Base-by-base conservation (phyloP, 2,113 vertebrate genomes). In the Etheostoma cragini region DNA sequence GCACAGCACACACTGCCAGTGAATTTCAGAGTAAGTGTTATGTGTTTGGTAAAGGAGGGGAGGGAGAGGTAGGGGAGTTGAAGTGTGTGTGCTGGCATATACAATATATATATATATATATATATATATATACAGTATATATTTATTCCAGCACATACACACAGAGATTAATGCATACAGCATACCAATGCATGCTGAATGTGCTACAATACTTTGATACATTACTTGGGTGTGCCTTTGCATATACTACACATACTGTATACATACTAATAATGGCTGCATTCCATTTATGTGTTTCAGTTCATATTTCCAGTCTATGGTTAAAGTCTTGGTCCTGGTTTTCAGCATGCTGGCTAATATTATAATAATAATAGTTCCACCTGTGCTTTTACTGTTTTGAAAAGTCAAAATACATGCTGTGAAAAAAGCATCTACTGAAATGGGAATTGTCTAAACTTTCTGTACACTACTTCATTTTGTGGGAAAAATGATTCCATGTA, bases 1-100 rank as follows among this genome's bases (percentile, higher is more conserved):
- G 91, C 93, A 94, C 89, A 85, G 85, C 84, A 79, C 89, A 88
- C 74, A 89, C 84, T 65, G 84, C 82, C 89, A 87, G 78, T 70
- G 80, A 73, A 87, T 88, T 91, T 74, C n/a, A 76, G 78, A 92
- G 89, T 85, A 91, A 93, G 81, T 84, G 87, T 84, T 88, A 78
- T 80, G 73, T 79, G 89, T 79, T 88, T 84, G 85, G 83, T 78
- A 84, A 76, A 69, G 81, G 65, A 80, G 24, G 35, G 77, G 72
- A 76, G 68, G 53, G 38, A 21, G 45, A 68, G 47, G 77, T 52
- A 45, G 69, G 80, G 78, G 72, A 63, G 76, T 53, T 53, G 42
- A 74, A 79, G 53, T 72, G 50, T 77, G 75, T 78, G 64, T 65
- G 69, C 61, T 45, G n/a, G 52, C 54, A 66, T 30, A 3, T 19